Evolutionary conservation across 2,113 vertebrate genomes (phyloP), one percentile per base, ranked within the genome.

Genomic region (Cygnus atratus): DNA sequence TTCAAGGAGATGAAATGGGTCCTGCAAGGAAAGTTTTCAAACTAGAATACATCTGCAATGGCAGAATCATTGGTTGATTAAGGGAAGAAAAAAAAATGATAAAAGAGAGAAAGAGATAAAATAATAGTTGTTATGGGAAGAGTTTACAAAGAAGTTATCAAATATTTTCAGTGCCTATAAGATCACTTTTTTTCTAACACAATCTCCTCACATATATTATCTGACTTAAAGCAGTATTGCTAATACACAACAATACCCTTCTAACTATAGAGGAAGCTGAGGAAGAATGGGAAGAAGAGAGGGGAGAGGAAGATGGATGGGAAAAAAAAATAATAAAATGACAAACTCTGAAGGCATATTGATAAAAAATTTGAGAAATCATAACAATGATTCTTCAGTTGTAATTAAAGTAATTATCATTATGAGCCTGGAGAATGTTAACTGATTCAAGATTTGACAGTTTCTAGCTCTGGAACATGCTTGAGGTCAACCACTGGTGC

Each of bases 261-360:
- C 21, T 55, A 55, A 43, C 17, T 75, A 43, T 54, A 75, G 29
- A 48, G 62, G 26, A 80, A 85, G 15, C 19, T 73, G 21, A 15
- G 26, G 52, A 65, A 50, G 2, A 66, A 28, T 6, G 50, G 14
- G 58, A 52, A 52, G 20, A 75, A 33, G 33, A 55, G 6, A 41
- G 22, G 1, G 26, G 39, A 46, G 11, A 46, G n/a, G 14, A 80
- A 68, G 80, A 80, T 35, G 24, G 46, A 80, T 74, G n/a, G 10
- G 10, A 20, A 11, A 44, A 46, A 19, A 46, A 21, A 5, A 21
- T 39, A 48, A 0, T 0, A 33, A 10, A n/a, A 46, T 54, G 61
- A 54, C 3, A 73, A 74, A 35, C 5, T 54, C 37, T 55, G n/a
- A 48, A 26, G 12, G 46, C 15, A 46, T 16, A 24, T 41, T 61